Base-by-base conservation (phyloP, 2,113 vertebrate species). In the Scolopax mira region DNA sequence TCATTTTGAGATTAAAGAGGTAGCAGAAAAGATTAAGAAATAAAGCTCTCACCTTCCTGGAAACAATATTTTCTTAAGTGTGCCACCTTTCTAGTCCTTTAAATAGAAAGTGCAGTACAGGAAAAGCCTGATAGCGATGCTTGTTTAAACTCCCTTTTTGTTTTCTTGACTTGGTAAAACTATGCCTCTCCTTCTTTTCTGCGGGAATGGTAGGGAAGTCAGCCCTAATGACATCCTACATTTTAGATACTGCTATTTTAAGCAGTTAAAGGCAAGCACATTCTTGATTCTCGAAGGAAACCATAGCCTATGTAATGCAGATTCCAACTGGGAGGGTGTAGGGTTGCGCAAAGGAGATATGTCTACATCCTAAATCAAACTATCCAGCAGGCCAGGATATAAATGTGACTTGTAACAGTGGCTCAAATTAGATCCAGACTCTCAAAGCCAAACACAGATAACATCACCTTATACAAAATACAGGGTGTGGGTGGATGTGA, bases 391-490 rank as follows among this genome's bases (percentile, higher is more conserved):
- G 92, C 88, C 92, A 96, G 92, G 95, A 97, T 96, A 97, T 86
- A 95, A 97, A 96, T 90, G 94, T 86, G 95, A 94, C 55, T 74
- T 93, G 89, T 48, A 97, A 90, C 94, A 97, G 95, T 92, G 66
- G 88, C 89, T 97, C 91, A 97, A 95, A 98, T 97, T 96, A 98
- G 96, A 98, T 94, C 91, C 97, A 97, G 96, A 88, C 21, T 49
- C 79, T 94, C 66, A 87, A 96, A 97, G 94, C 75, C 93, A 97
- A 96, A 96, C 58, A 88, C 3, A 41, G 94, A 97, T 97, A 97
- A 91, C 85, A 96, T 96, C 95, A 93, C 78, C 77, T 93, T 89
- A 82, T 57, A 75, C 88, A 92, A 97, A 97, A 92, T 39, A 84
- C 1, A 79, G 61, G 66, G 71, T n/a, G 65, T 33, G 66, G 1